Evolutionary conservation across 2,113 vertebrate genomes (phyloP), one percentile per base, ranked within the genome.

Genomic region (Cynoglossus semilaevis): DNA sequence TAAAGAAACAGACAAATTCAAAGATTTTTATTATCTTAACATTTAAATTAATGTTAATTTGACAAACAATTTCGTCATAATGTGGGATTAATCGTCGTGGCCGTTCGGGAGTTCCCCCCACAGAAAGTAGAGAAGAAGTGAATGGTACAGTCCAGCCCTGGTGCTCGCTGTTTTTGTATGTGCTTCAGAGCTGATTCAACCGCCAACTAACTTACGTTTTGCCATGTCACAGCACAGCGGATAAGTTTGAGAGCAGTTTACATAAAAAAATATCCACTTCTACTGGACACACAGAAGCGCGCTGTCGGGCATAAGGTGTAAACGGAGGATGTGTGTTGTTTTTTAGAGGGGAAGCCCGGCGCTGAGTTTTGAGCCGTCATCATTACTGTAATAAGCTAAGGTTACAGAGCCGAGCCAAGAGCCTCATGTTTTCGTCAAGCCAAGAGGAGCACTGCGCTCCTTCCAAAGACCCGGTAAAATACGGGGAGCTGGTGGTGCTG

Each of bases 401-500:
- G 62, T 67, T 59, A 15, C 56, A 62, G 65, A 60, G 78, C 50
- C 63, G 82, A 80, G 65, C 74, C 72, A 72, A 72, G 63, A 90
- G 87, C 85, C 92, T 90, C 91, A 97, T 97, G 95, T 95, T 98
- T 91, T 94, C 94, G 72, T 89, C 93, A 34, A 90, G 90, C 85
- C 94, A 93, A 72, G 95, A 97, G 88, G 94, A 97, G 82, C 91
- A 91, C 88, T 93, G 93, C 88, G 91, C 92, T 87, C 95, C 93
- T 52, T 91, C 88, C 69, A 97, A 96, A 91, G 95, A 98, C 85
- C 93, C 93, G 14, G 91, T 95, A 61, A 95, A 96, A 81, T 98
- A 96, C 86, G 95, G 95, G 61, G 95, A 98, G 85, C 91, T 97
- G 80, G 92, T 98, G 77, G 95, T 98, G 6, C 82, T 97, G 74